Evolutionary conservation across 2,113 vertebrate species (phyloP).

Genomic region (Ailurus styani): DNA sequence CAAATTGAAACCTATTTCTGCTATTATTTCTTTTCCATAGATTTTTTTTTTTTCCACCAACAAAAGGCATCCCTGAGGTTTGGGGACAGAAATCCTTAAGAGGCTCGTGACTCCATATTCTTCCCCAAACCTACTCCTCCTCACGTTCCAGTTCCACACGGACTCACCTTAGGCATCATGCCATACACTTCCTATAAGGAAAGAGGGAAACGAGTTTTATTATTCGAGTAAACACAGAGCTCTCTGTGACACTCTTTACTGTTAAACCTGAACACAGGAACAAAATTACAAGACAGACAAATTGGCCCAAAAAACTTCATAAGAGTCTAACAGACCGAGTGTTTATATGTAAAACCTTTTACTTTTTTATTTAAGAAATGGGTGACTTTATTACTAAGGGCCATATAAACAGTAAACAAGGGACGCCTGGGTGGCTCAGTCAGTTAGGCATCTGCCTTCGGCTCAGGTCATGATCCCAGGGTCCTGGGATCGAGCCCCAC

Average conservation of each 20-base stretch:
- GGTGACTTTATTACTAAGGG: background rate
- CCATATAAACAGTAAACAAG: background rate
- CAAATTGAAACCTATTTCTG: background rate
- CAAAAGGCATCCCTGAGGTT: background rate
- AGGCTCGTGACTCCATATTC: background rate
- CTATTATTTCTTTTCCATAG: background rate
- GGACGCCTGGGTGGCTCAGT: too few relatives aligned
- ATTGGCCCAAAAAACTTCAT: background rate
- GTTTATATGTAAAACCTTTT: background rate
- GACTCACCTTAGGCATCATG: conserved; percentile 86
- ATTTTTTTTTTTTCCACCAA: background rate
- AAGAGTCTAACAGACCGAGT: background rate
- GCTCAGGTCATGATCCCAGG: too few relatives aligned
- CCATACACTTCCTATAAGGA: conserved; percentile 86
- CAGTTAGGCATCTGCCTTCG: too few relatives aligned
- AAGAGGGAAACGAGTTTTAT: conserved; percentile 45
- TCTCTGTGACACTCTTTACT: background rate
- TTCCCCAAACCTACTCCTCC: background rate
- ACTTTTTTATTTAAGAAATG: background rate
- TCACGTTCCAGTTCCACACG: background rate
- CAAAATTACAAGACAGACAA: background rate
- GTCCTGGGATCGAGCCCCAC: too few relatives aligned
- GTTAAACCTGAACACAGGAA: background rate
- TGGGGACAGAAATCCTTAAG: background rate
- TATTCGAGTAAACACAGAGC: background rate